Base-by-base conservation (phyloP, 2,113 vertebrate species). In the Poeciliopsis occidentalis region DNA sequence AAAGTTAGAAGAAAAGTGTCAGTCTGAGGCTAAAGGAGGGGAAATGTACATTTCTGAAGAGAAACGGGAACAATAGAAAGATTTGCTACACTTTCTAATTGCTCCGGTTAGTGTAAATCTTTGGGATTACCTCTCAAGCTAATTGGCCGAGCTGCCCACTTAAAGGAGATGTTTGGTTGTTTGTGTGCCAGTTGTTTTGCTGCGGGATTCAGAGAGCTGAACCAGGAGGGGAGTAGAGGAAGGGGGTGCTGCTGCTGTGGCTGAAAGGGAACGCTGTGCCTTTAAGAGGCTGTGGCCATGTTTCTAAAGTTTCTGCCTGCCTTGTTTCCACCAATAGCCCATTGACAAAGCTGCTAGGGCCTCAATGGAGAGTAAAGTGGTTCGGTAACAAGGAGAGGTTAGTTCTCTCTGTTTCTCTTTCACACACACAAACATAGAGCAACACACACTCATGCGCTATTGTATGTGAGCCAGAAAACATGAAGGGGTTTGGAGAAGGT, bases 321-420 rank as follows among this genome's bases (percentile, higher is more conserved):
- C 90, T 95, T 95, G 94, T 95, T 95, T 95, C 92, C 93, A 93
- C 94, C 94, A 95, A 95, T 95, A 95, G 94, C 93, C 94, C 94
- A 94, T 95, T 95, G 94, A 95, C 94, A 95, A 95, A 94, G 93
- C 94, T 94, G 94, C 93, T 90, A 91, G 85, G 87, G 91, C 90
- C 90, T 94, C 94, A 95, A 94, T 95, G 94, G 93, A 93, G 92
- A 94, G 92, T 94, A 95, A 92, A 95, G 93, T 95, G 93, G 93
- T 95, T 94, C 88, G 89, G 93, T 94, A 94, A 95, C 93, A 94
- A 93, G 93, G 91, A 94, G 93, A 93, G 93, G 93, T 94, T 95
- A 92, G 88, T 89, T 92, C 93, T 91, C 90, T 91, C 76, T 83
- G 87, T 86, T 83, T 81, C 87, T 76, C 87, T 76, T 81, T 47